phyloP scores from a whole-genome alignment of 2,113 vertebrate species.

The Stercorarius parasiticus region DNA sequence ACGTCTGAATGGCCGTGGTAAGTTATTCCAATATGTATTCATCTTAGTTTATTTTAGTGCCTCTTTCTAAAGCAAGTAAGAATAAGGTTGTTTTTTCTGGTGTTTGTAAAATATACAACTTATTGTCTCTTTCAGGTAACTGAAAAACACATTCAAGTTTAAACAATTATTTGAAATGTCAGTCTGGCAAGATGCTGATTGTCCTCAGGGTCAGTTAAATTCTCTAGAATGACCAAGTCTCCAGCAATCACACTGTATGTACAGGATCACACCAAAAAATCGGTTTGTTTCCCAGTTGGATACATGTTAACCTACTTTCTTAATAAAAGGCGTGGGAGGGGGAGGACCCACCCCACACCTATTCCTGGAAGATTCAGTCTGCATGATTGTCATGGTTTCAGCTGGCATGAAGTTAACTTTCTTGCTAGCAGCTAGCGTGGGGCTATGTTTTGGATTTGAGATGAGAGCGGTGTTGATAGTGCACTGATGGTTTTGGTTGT shows the following conservation, averaged over 20 bases:
- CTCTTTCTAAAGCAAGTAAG: conserved; percentile 10
- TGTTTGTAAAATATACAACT: conserved; percentile 26
- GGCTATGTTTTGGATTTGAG: neutral
- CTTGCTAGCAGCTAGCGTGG: neutral
- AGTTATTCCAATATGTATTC: conserved; percentile 11
- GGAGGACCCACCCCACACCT: neutral
- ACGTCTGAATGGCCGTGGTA: neutral
- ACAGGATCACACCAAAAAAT: neutral
- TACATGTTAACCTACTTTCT: neutral
- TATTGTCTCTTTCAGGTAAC: conserved; percentile 37
- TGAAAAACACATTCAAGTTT: conserved; percentile 8
- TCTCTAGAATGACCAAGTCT: neutral
- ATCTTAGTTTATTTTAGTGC: neutral
- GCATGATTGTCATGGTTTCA: neutral
- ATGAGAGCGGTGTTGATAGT: neutral
- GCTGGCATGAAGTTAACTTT: neutral
- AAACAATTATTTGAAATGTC: conserved; percentile 11
- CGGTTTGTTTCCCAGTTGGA: conserved; percentile 9
- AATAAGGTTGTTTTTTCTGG: conserved; percentile 19
- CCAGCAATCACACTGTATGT: neutral
- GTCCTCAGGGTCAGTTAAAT: neutral
- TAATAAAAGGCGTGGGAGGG: neutral
- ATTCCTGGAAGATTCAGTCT: neutral
- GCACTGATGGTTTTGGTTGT: neutral
- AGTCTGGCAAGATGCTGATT: neutral